These are phyloP conservation scores for Dicerorhinus sumatrensis DNA, from an alignment of 2,113 vertebrate species.

Conservation along the genomic window DNA sequence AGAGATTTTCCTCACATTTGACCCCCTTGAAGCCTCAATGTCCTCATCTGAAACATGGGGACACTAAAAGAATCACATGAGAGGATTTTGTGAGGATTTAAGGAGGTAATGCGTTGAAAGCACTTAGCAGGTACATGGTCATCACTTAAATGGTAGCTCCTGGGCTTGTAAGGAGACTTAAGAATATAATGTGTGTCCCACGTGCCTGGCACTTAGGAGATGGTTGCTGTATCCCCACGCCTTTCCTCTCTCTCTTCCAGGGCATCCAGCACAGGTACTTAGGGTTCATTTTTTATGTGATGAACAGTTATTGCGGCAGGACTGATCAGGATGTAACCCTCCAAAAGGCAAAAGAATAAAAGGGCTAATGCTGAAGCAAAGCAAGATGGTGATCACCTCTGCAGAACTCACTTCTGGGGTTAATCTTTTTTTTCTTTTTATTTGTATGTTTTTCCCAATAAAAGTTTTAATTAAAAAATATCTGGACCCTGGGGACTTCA, in stretches of 20 bases:
- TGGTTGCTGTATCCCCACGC: not conserved
- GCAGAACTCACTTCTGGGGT: slow-evolving; percentile 7
- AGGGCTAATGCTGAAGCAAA: slow-evolving; percentile 7
- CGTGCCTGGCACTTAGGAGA: not conserved
- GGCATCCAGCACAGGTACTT: not conserved
- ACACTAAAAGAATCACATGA: not conserved
- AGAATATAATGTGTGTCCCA: slow-evolving; percentile 13
- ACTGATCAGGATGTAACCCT: not conserved
- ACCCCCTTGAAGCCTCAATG: not conserved
- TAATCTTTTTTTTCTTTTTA: slow-evolving; percentile 21
- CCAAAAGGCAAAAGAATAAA: not conserved
- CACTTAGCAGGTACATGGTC: not conserved
- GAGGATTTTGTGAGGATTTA: not conserved
- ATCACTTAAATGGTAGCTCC: not conserved
- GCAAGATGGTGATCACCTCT: not conserved
- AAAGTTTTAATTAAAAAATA: slow-evolving; percentile 78
- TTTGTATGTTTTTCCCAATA: slow-evolving; percentile 49
- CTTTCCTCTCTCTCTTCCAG: slow-evolving; percentile 29
- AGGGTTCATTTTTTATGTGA: not conserved
- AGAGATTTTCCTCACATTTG: not conserved
- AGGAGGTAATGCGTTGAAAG: not conserved
- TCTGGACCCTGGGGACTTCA: slow-evolving; percentile 61
- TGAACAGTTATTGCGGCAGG: not conserved
- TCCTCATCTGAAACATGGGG: slow-evolving; percentile 44
- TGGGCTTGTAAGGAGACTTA: not conserved